Evolutionary conservation across 2,113 vertebrate genomes (phyloP).

Genomic region (Mola mola): DNA sequence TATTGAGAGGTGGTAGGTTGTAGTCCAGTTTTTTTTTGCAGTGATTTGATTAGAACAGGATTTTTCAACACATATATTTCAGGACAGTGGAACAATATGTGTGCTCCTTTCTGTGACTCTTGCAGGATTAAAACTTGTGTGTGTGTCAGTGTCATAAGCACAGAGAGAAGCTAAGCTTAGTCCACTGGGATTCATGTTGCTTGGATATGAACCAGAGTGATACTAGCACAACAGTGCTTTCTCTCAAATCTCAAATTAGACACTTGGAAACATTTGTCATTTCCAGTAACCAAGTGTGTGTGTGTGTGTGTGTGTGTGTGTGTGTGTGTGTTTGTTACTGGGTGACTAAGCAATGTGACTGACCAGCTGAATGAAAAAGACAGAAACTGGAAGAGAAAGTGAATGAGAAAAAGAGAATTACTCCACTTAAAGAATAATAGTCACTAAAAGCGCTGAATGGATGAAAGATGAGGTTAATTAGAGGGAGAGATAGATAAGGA

Average conservation of each 20-base stretch:
- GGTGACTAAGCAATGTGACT: neutral
- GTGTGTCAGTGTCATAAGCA: neutral
- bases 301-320: slow-evolving; percentile 20
- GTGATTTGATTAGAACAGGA: neutral
- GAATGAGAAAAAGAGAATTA: slow-evolving; percentile 9
- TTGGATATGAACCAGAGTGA: slow-evolving; percentile 56
- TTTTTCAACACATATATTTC: neutral
- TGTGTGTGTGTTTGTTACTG: slow-evolving; percentile 6
- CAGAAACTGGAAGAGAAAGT: slow-evolving; percentile 28
- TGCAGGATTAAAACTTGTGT: slow-evolving; percentile 10
- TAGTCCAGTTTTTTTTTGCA: no score
- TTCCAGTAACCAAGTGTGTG: slow-evolving; percentile 18
- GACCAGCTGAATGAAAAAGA: slow-evolving; percentile 13
- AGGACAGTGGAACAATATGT: neutral
- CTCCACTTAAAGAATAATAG: slow-evolving; percentile 25
- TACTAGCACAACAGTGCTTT: slow-evolving; percentile 34
- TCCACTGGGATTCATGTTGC: slow-evolving; percentile 61
- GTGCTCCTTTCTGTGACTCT: slow-evolving; percentile 14
- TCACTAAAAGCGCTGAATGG: slow-evolving; percentile 4
- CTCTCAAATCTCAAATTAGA: slow-evolving; percentile 32
- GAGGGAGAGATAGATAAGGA: slow-evolving; percentile 8
- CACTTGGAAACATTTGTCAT: slow-evolving; percentile 31
- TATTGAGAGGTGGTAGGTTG: neutral
- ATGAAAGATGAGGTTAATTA: slow-evolving; percentile 14
- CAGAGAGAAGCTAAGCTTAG: slow-evolving; percentile 19